phyloP scores from a whole-genome alignment of 2,797 vertebrate genomes.

The Gorsachius magnificus region DNA sequence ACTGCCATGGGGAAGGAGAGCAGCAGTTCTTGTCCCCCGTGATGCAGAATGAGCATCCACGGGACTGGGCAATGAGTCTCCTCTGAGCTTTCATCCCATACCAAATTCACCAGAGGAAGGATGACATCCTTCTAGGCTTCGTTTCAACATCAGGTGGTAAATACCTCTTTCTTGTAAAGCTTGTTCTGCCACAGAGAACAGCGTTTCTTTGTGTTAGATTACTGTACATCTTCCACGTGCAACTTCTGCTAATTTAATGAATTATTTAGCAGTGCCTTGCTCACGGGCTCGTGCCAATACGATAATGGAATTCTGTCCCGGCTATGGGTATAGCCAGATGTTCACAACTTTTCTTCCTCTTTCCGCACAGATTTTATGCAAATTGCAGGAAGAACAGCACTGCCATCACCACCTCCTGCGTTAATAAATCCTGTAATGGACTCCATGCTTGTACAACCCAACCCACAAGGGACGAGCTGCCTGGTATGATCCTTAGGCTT shows the following conservation, averaged over 20 bases:
- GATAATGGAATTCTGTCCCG: constrained; percentile 44
- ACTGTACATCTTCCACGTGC: background rate
- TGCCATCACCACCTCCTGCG: background rate
- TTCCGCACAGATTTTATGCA: constrained; percentile 59
- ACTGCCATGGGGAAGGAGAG: background rate
- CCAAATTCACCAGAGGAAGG: background rate
- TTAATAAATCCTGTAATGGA: constrained; percentile 35
- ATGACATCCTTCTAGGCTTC: background rate
- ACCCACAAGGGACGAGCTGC: background rate
- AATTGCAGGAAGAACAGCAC: constrained; percentile 13
- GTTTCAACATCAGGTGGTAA: background rate
- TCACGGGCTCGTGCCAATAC: constrained; percentile 35
- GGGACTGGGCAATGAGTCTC: rapidly evolving
- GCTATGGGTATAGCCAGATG: constrained; percentile 45
- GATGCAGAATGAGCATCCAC: background rate
- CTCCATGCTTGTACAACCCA: background rate
- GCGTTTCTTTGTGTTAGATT: background rate
- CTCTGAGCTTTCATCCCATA: background rate
- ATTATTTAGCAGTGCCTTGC: constrained; percentile 55
- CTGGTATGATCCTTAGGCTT: background rate
- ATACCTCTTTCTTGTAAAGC: background rate
- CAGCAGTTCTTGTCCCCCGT: background rate
- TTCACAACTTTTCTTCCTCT: constrained; percentile 55
- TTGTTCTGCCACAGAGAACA: constrained; percentile 12
- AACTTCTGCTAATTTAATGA: constrained; percentile 63